A percentile compares a stretch with the other conserved stretches of the same genome.
phyloP scores from a whole-genome alignment of 2,888 invertebrate species.

The Elegia similella region DNA sequence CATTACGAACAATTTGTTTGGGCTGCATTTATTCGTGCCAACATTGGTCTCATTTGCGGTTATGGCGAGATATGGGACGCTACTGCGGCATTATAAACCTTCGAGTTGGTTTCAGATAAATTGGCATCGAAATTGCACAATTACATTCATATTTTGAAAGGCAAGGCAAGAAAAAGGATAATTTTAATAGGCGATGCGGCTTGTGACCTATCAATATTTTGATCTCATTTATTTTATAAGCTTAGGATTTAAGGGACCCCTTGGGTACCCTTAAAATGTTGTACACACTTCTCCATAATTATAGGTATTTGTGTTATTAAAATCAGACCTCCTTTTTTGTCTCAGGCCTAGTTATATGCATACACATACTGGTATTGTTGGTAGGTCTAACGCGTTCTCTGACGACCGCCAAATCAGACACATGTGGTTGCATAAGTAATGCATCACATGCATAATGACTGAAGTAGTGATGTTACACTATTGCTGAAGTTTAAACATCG shows the following conservation, averaged over 20 bases:
- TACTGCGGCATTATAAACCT: slow-evolving; percentile 1
- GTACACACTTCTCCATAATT: too few relatives aligned
- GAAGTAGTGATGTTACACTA: slow-evolving; percentile 38
- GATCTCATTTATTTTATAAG: too few relatives aligned
- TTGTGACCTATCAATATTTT: too few relatives aligned
- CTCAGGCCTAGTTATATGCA: too few relatives aligned
- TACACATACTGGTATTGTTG: too few relatives aligned
- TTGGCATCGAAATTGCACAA: background rate
- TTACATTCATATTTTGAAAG: too few relatives aligned
- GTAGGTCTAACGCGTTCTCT: slow-evolving; percentile 39
- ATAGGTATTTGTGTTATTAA: too few relatives aligned
- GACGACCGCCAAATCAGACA: slow-evolving; percentile 74
- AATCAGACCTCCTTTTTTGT: too few relatives aligned
- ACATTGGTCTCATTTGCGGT: background rate
- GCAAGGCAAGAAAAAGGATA: too few relatives aligned
- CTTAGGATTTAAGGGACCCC: too few relatives aligned
- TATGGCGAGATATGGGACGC: slow-evolving; percentile 1
- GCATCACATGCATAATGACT: slow-evolving; percentile 64
- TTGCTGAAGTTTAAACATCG: background rate
- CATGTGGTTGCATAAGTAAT: slow-evolving; percentile 73
- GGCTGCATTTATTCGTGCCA: slow-evolving; percentile 10
- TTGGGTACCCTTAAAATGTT: too few relatives aligned
- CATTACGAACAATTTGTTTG: background rate
- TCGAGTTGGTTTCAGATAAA: background rate
- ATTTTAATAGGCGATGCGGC: too few relatives aligned